Percentiles rank a stretch among this genome's conserved stretches.
These are phyloP conservation scores for Sclerurus mexicanus DNA, from an alignment of 2,113 vertebrate species.

Conservation along the genomic window DNA sequence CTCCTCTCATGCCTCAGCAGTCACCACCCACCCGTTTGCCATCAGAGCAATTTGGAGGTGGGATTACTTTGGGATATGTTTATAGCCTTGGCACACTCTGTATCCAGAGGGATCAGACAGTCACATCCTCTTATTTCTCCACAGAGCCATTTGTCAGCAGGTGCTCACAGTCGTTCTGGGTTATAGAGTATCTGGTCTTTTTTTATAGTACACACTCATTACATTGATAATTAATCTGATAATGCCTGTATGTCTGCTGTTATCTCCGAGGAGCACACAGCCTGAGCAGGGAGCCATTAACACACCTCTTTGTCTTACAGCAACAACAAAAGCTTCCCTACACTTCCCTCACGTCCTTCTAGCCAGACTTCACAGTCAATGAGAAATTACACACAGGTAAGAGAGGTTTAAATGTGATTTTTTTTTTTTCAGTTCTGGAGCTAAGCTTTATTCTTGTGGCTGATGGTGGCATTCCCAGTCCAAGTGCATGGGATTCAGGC, in stretches of 20 bases:
- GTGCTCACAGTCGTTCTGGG: background rate
- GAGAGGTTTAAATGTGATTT: background rate
- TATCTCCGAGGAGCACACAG: background rate
- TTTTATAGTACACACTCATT: slow-evolving; percentile 16
- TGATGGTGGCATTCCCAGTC: background rate
- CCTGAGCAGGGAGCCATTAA: background rate
- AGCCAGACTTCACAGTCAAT: background rate
- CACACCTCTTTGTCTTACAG: background rate
- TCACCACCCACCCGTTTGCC: background rate
- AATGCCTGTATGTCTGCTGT: background rate
- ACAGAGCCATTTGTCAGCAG: background rate
- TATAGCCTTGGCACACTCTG: background rate
- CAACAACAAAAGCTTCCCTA: background rate
- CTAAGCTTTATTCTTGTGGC: background rate
- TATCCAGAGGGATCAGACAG: background rate
- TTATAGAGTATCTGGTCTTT: background rate
- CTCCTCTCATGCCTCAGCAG: background rate
- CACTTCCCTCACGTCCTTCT: background rate
- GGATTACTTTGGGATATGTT: background rate
- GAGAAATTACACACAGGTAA: background rate
- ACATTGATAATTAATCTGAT: slow-evolving; percentile 35
- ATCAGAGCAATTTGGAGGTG: background rate
- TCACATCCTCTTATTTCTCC: background rate
- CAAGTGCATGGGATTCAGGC: background rate
- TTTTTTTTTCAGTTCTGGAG: background rate